Conservation (phyloP, 2,888 invertebrate genomes). For the Cryptus armator region DNA sequence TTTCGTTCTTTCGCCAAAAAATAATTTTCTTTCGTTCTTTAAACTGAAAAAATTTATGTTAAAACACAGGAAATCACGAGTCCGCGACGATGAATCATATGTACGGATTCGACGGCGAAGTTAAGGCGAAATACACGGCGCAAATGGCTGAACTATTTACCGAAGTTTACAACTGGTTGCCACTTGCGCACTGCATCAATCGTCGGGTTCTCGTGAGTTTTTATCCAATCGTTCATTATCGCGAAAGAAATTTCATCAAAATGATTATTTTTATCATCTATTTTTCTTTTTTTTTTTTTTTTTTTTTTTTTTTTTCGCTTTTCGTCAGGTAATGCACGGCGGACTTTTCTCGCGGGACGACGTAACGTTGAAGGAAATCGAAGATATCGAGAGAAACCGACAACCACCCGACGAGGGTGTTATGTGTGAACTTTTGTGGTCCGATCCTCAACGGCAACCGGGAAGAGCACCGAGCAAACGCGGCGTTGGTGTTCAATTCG, state of each 20-base stretch:
- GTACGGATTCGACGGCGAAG: constrained; percentile 99
- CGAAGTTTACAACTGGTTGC: constrained; percentile 99
- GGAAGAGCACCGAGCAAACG: constrained; percentile 98
- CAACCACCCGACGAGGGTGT: constrained; percentile 98
- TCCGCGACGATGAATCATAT: constrained; percentile 99
- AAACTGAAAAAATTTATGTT: background rate
- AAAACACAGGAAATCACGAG: constrained; percentile 96
- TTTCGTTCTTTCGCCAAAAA: too few species aligned
- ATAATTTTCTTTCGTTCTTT: too few species aligned
- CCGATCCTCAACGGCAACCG: constrained; percentile 96
- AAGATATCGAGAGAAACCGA: constrained; percentile 95
- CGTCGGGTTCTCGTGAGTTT: constrained; percentile 89
- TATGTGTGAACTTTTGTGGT: constrained; percentile 99
- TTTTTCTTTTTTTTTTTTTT: constrained; percentile 4
- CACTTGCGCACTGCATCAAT: constrained; percentile 98
- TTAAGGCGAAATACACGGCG: constrained; percentile 96
- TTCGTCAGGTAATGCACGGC: constrained; percentile 96
- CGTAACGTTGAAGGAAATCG: constrained; percentile 97
- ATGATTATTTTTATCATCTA: too few species aligned
- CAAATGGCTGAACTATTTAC: constrained; percentile 99
- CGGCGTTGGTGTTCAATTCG: constrained; percentile 99
- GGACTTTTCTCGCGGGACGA: constrained; percentile 97
- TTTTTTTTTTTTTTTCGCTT: background rate
- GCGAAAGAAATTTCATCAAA: too few species aligned
- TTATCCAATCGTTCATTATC: background rate